Percentiles rank a stretch among this genome's conserved stretches.
These are phyloP conservation scores for Tapera naevia DNA, from an alignment of 2,797 vertebrate genomes.

Conservation along the genomic window DNA sequence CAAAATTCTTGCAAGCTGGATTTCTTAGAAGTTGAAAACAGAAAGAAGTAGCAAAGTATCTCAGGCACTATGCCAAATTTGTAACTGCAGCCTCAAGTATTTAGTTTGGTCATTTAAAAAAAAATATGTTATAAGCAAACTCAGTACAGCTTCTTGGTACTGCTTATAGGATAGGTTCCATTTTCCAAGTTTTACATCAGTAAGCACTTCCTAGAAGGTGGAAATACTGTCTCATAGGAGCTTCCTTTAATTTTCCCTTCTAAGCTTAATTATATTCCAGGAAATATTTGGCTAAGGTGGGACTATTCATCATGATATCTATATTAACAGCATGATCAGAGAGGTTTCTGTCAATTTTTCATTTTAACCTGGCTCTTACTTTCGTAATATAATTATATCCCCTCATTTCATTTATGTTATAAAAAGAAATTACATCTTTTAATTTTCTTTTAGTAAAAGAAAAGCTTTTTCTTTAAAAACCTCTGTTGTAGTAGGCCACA, in stretches of 20 bases:
- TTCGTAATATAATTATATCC: slow-evolving; percentile 52
- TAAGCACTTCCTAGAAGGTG: background rate
- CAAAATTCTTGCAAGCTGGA: background rate
- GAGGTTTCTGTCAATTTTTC: slow-evolving; percentile 46
- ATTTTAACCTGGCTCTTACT: slow-evolving; percentile 62
- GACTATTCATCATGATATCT: slow-evolving; percentile 36
- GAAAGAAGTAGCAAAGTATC: background rate
- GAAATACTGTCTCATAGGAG: background rate
- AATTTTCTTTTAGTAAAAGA: slow-evolving; percentile 62
- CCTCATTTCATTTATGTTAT: slow-evolving; percentile 31
- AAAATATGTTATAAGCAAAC: background rate
- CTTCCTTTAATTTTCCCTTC: slow-evolving; percentile 20
- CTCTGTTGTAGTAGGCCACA: slow-evolving; percentile 48
- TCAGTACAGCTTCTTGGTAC: background rate
- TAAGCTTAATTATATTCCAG: slow-evolving; percentile 45
- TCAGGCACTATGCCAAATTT: background rate
- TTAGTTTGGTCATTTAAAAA: background rate
- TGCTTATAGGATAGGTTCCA: background rate
- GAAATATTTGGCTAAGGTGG: slow-evolving; percentile 61
- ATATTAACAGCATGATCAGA: slow-evolving; percentile 36
- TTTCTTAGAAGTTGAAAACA: slow-evolving; percentile 18
- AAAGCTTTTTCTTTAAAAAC: slow-evolving; percentile 49
- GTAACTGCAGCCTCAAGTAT: accelerated
- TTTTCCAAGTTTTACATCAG: background rate
- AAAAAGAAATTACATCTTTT: slow-evolving; percentile 62